Evolutionary conservation across 1,140 invertebrate genomes (phyloP).

Genomic region (Paramacrobiotus metropolitanus): DNA sequence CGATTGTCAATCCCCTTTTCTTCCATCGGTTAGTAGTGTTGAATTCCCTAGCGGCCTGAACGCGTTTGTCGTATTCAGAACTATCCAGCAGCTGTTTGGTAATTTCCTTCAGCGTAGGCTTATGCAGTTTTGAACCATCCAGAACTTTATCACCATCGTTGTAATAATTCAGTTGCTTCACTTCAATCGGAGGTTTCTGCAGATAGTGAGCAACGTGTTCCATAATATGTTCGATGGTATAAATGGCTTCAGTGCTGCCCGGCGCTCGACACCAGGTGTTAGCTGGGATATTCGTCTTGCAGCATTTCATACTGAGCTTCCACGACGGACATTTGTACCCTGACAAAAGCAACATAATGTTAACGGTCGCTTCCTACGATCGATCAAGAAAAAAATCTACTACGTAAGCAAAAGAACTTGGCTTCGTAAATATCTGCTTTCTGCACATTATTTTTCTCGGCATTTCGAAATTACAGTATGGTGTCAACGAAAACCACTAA

Average conservation of each 20-base stretch:
- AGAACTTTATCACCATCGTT: constrained; percentile 9
- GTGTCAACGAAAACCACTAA: too few relatives aligned
- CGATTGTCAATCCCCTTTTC: constrained; percentile 41
- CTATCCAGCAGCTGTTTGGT: constrained; percentile 11
- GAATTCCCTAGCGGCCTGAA: neutral
- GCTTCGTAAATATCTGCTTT: too few relatives aligned
- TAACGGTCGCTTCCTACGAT: too few relatives aligned
- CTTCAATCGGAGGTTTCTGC: constrained; percentile 11
- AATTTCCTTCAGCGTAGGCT: constrained; percentile 2
- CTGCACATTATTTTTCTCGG: too few relatives aligned
- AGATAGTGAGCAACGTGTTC: constrained; percentile 14
- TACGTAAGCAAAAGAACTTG: too few relatives aligned
- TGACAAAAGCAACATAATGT: too few relatives aligned
- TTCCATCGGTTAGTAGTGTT: constrained; percentile 40
- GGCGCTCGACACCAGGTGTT: constrained; percentile 65
- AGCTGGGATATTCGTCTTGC: constrained; percentile 60
- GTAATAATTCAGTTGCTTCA: constrained; percentile 16
- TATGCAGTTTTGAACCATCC: neutral
- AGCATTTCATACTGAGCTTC: constrained; percentile 38
- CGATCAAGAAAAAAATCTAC: too few relatives aligned
- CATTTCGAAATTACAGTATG: too few relatives aligned
- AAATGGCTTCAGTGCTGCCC: constrained; percentile 16
- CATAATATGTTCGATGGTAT: constrained; percentile 17
- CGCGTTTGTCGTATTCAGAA: constrained; percentile 12
- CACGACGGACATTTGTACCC: constrained; percentile 42